Conservation (phyloP, 2,797 vertebrate genomes). For the Typhlichthys eigenmanni region DNA sequence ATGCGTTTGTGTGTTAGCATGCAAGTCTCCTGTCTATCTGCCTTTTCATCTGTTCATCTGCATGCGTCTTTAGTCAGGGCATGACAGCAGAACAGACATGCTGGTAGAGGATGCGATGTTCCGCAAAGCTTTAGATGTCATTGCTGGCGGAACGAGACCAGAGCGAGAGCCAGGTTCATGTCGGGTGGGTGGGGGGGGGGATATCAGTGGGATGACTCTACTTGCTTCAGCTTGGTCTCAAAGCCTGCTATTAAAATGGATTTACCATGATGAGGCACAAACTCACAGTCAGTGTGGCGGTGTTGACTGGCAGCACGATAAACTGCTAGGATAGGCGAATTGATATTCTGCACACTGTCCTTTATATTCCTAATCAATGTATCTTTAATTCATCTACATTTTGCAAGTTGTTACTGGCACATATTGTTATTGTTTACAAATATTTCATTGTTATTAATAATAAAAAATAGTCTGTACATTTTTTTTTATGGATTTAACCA, state of each 20-base stretch:
- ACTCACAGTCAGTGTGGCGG: constrained; percentile 5
- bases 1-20: neutral
- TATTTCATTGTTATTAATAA: no score
- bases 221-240: constrained; percentile 52
- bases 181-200: constrained; percentile 32
- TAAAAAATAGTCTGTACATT: no score
- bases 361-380: no score
- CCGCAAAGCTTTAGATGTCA: constrained; percentile 41
- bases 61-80: constrained; percentile 27
- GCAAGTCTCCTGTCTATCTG: constrained; percentile 17
- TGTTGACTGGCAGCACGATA: constrained; percentile 1
- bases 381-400: no score
- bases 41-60: constrained; percentile 1
- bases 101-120: constrained; percentile 49
- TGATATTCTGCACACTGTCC: no score
- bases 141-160: constrained; percentile 41
- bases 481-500: neutral
- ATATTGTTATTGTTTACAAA: no score
- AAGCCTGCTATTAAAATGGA: constrained; percentile 50
- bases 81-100: constrained; percentile 50
- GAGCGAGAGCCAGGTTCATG: constrained; percentile 42
- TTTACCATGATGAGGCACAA: constrained; percentile 33
- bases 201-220: constrained; percentile 27
- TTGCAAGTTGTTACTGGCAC: no score
- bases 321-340: no score